phyloP scores from a whole-genome alignment of 2,113 vertebrate species.

The Vulpes lagopus region DNA sequence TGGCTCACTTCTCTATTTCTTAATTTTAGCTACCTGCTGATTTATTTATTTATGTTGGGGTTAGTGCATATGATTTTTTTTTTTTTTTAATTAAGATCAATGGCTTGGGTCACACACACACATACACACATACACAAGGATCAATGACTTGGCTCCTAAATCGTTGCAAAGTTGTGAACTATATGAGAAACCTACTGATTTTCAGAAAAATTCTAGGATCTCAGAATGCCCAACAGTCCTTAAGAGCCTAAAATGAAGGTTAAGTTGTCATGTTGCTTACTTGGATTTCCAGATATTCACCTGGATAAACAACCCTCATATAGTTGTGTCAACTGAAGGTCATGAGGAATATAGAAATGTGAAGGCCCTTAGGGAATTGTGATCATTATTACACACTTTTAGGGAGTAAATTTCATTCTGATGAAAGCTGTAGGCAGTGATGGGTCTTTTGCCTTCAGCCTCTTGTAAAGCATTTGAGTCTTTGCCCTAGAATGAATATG shows the following conservation, averaged over 20 bases:
- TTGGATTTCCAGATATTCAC: background rate
- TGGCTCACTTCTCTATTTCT: conserved; percentile 62
- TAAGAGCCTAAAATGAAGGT: background rate
- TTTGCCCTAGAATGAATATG: background rate
- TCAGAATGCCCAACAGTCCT: background rate
- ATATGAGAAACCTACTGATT: background rate
- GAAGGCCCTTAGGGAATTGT: background rate
- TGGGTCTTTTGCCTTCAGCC: background rate
- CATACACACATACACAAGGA: background rate
- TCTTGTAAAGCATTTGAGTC: background rate
- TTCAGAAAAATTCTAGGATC: conserved; percentile 20
- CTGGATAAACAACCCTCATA: background rate
- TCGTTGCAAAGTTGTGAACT: conserved; percentile 45
- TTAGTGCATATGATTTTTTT: background rate
- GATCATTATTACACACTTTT: background rate
- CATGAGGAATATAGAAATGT: background rate
- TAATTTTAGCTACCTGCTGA: conserved; percentile 69
- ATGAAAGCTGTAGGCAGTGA: background rate
- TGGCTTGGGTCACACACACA: background rate
- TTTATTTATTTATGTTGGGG: conserved; percentile 61
- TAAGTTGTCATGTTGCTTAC: background rate
- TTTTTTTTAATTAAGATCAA: background rate
- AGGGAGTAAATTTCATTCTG: conserved; percentile 6
- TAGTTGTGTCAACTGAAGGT: background rate
- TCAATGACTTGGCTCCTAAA: conserved; percentile 45